Evolutionary conservation across 2,888 invertebrate genomes (phyloP).

Genomic region (Amphimallon solstitiale): DNA sequence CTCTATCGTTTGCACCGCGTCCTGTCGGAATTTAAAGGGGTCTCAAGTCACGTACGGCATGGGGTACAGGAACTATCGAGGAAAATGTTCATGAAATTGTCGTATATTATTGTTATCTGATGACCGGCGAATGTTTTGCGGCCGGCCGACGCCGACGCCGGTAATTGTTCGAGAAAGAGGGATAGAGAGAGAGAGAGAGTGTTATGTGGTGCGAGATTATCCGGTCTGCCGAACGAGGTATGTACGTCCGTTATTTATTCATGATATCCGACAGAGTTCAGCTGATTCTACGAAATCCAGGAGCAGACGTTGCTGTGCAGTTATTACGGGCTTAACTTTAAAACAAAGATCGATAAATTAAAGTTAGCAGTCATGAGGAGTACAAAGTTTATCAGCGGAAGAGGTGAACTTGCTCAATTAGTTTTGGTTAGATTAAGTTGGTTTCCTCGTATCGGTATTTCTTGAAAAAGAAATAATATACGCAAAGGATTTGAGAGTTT

Average conservation of each 20-base stretch:
- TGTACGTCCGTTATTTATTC: slow-evolving; percentile 5
- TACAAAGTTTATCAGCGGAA: too few species aligned
- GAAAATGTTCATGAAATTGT: slow-evolving; percentile 12
- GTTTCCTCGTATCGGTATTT: too few species aligned
- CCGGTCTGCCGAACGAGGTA: neutral
- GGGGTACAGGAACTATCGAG: neutral
- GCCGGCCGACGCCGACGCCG: neutral
- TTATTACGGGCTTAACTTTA: neutral
- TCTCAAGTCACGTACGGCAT: neutral
- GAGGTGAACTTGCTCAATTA: too few species aligned
- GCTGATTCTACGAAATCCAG: neutral
- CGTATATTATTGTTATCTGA: slow-evolving; percentile 11
- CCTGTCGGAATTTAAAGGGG: neutral
- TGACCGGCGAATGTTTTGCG: slow-evolving; percentile 1
- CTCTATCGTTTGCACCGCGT: neutral
- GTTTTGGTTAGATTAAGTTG: too few species aligned
- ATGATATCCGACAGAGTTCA: neutral
- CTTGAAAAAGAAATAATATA: too few species aligned
- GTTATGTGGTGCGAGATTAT: neutral
- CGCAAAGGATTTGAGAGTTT: too few species aligned
- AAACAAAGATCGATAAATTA: slow-evolving; percentile 3
- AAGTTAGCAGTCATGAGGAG: neutral
- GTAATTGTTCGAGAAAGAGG: neutral
- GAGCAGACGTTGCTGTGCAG: neutral
- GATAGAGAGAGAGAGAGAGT: neutral